Base-by-base conservation (phyloP, 1,140 invertebrate species). In the Drosophila pseudoananassae region DNA sequence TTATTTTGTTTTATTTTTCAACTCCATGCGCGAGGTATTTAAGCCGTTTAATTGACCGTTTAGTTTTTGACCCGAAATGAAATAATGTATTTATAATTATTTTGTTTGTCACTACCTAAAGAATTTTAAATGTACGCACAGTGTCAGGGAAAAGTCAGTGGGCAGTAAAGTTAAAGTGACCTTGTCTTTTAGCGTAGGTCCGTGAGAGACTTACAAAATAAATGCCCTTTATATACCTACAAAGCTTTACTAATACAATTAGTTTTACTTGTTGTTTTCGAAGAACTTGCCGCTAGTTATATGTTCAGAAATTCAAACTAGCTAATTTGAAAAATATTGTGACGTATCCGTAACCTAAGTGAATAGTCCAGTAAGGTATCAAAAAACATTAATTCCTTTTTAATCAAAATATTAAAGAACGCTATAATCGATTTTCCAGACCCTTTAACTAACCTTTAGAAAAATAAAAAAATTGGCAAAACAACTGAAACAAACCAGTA, bases 31-130 rank as follows among this genome's bases (percentile, higher is more conserved):
- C 45, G 12, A 10, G 43, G 27, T 50, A 63, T 66, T 85, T 87
- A 82, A 69, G 50, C 52, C 51, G 65, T 68, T 76, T 87, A 87
- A 88, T 87, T 46, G 78, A 82, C 65, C 83, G 75, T 65, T 54
- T 71, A 88, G 64, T 75, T 51, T 47, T 12, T 49, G 58, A 45
- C 63, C 29, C 49, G 58, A 59, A 63, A 72, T 52, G 33, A 15
- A 45, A 57, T 68, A 66, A 76, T 63, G 45, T 23, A 50, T 31
- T 52, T 57, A 73, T 76, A 76, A 76, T 76, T 76, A 23, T 47
- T 60, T 15, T 36, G 25, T 25, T 55, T 53, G 5, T 59, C 17
- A 29, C 47, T 60, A 25, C 27, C 60, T 31, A 76, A 75, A 29
- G 38, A 47, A 60, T 55, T 64, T 78, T 69, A 49, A 25, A 55